A percentile compares a stretch with the other conserved stretches of the same genome.
These are phyloP conservation scores for Heliconius ismenius DNA, from an alignment of 2,888 invertebrate genomes.

Conservation along the genomic window DNA sequence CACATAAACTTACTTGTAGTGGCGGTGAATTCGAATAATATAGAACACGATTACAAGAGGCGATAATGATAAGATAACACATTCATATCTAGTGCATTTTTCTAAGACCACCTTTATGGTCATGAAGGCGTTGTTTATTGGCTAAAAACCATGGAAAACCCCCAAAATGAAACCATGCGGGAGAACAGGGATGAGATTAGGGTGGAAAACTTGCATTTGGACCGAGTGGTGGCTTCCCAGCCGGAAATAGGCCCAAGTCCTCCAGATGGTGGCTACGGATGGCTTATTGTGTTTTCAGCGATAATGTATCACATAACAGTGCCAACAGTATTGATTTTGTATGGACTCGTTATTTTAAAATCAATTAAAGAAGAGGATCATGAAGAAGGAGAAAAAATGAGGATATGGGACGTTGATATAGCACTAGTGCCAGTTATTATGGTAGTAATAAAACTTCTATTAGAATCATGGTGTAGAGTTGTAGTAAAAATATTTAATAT, in stretches of 20 bases:
- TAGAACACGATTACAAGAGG: constrained; percentile 71
- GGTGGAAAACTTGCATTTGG: constrained; percentile 75
- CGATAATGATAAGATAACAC: constrained; percentile 79
- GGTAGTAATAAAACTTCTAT: constrained; percentile 79
- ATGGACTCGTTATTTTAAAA: constrained; percentile 80
- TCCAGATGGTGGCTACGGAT: constrained; percentile 86
- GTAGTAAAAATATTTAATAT: constrained; percentile 81
- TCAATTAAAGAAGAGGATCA: constrained; percentile 74
- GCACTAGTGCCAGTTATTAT: constrained; percentile 83
- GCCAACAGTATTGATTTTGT: constrained; percentile 79
- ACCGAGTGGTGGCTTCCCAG: constrained; percentile 83
- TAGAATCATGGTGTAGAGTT: constrained; percentile 83
- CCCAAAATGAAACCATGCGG: constrained; percentile 49
- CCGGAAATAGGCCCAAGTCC: constrained; percentile 85
- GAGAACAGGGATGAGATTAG: constrained; percentile 55
- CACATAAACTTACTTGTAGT: constrained; percentile 33
- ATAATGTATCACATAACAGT: constrained; percentile 83
- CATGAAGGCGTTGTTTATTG: constrained; percentile 64
- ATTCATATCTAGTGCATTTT: constrained; percentile 66
- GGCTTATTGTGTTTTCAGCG: constrained; percentile 83
- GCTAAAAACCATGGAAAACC: constrained; percentile 59
- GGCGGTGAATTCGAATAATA: constrained; percentile 71
- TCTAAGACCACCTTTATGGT: constrained; percentile 60
- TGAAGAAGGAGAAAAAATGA: constrained; percentile 63
- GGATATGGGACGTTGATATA: constrained; percentile 83